Evolutionary conservation across 2,888 invertebrate genomes (phyloP).

Genomic region (Archips xylosteana): DNA sequence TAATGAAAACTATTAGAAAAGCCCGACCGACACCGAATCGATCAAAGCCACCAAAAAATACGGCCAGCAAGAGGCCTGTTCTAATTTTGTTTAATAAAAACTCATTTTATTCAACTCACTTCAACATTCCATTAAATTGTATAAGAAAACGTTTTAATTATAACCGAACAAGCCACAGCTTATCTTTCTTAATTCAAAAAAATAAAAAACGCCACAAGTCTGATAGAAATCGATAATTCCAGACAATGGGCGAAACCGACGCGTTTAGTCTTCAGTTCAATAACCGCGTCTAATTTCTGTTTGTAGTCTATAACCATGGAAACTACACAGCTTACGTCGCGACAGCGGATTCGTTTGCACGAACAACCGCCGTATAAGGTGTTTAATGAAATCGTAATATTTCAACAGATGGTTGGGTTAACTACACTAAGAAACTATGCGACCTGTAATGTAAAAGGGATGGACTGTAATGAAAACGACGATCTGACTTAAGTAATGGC

Average conservation of each 20-base stretch:
- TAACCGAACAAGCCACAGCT: background rate
- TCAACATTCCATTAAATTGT: background rate
- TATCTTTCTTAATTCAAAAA: background rate
- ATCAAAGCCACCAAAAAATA: too few species aligned
- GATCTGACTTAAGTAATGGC: too few species aligned
- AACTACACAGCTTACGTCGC: conserved; percentile 21
- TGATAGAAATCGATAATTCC: conserved; percentile 21
- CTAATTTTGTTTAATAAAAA: too few species aligned
- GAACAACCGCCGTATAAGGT: background rate
- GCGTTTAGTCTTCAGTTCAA: conserved; percentile 32
- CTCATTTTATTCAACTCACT: background rate
- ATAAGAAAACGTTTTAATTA: background rate
- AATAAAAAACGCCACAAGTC: conserved; percentile 4
- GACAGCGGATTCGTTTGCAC: background rate
- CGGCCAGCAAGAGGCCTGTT: too few species aligned
- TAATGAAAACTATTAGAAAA: too few species aligned
- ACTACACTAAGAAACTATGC: too few species aligned
- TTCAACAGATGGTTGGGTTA: too few species aligned
- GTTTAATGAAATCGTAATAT: too few species aligned
- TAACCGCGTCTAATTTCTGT: conserved; percentile 32
- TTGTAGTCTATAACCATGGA: conserved; percentile 35
- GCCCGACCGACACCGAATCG: too few species aligned
- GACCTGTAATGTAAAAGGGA: too few species aligned
- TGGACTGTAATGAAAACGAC: too few species aligned
- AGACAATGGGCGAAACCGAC: conserved; percentile 23